Percentiles rank a stretch among this genome's conserved stretches.
Conservation (phyloP, 2,113 vertebrate genomes). For the Prietella phreatophila region DNA sequence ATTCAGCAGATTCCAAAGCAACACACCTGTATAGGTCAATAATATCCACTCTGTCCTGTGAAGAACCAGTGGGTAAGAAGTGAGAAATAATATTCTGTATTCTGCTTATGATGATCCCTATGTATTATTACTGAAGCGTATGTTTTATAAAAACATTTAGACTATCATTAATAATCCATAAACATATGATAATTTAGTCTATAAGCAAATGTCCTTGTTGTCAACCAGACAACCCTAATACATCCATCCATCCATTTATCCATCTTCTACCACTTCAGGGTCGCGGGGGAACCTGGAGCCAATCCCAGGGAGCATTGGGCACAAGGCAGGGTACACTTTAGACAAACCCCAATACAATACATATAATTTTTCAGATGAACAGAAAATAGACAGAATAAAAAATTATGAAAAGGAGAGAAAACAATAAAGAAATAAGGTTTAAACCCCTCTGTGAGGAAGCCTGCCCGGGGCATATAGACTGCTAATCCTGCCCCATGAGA, state of each 20-base stretch:
- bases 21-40: slow-evolving; percentile 20
- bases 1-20: slow-evolving; percentile 14
- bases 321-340: too few relatives aligned
- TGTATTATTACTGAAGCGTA: background rate
- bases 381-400: background rate
- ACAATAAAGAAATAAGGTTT: slow-evolving; percentile 45
- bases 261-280: too few relatives aligned
- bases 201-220: background rate
- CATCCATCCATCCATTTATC: too few relatives aligned
- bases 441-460: slow-evolving; percentile 73
- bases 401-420: background rate
- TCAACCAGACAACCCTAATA: background rate
- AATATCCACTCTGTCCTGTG: background rate
- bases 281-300: too few relatives aligned
- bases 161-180: background rate
- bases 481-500: slow-evolving; percentile 74
- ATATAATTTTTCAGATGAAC: background rate
- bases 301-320: too few relatives aligned
- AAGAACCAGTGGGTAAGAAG: background rate
- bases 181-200: background rate
- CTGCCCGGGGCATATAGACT: slow-evolving; percentile 74
- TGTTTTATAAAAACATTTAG: background rate
- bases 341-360: background rate
- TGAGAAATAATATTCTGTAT: background rate
- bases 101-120: background rate